These are phyloP conservation scores for Acanthisitta chloris DNA, from an alignment of 2,113 vertebrate species.

Conservation along the genomic window DNA sequence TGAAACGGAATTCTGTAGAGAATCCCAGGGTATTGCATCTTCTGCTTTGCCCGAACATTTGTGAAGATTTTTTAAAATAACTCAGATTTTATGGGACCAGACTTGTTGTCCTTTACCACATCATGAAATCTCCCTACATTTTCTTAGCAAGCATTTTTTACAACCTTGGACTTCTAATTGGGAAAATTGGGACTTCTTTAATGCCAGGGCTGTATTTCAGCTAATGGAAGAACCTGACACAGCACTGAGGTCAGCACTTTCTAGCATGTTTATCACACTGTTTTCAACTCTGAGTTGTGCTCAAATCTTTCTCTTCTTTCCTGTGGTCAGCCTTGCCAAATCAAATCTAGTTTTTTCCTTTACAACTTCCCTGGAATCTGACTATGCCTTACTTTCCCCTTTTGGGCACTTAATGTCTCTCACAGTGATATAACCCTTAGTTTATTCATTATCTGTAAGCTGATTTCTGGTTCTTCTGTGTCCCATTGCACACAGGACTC, in stretches of 20 bases:
- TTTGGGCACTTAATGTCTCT: neutral
- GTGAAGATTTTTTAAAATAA: neutral
- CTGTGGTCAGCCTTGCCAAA: neutral
- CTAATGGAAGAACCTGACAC: conserved; percentile 27
- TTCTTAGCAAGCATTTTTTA: conserved; percentile 32
- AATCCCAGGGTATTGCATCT: neutral
- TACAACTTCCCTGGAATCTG: neutral
- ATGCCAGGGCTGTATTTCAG: conserved; percentile 27
- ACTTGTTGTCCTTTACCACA: neutral
- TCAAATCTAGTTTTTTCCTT: neutral
- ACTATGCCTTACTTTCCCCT: neutral
- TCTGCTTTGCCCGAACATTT: neutral
- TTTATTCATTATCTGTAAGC: neutral
- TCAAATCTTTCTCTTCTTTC: neutral
- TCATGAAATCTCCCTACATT: neutral
- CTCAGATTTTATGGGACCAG: neutral
- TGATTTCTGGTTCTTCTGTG: neutral
- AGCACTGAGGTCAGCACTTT: conserved; percentile 26
- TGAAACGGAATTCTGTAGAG: neutral
- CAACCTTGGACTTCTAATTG: conserved; percentile 25
- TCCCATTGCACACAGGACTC: neutral
- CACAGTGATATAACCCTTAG: neutral
- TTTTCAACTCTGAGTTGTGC: neutral
- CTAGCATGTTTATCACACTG: neutral
- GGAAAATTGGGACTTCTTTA: conserved; percentile 33